These are phyloP conservation scores for Fopius arisanus DNA, from an alignment of 1,140 invertebrate species.

Conservation along the genomic window DNA sequence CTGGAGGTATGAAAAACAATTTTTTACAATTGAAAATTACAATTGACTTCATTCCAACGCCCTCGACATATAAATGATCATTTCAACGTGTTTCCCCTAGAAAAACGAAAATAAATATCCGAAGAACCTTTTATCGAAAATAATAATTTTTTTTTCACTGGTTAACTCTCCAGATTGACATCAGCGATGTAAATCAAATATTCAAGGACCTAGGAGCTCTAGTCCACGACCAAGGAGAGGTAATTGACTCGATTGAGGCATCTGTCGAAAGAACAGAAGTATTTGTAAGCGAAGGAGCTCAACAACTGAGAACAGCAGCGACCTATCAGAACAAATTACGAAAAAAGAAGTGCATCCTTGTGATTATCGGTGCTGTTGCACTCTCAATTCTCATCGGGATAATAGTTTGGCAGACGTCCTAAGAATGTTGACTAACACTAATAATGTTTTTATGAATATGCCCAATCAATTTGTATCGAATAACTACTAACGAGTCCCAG, in stretches of 20 bases:
- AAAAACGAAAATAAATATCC: too few relatives aligned
- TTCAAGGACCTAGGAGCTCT: constrained; percentile 96
- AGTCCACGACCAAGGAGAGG: constrained; percentile 97
- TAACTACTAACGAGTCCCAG: not conserved
- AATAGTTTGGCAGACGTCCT: constrained; percentile 66
- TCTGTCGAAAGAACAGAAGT: constrained; percentile 91
- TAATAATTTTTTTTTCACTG: not conserved
- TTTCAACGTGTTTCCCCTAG: too few relatives aligned
- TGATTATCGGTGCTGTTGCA: constrained; percentile 72
- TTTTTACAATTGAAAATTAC: constrained; percentile 21
- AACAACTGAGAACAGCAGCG: constrained; percentile 82
- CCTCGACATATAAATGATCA: too few relatives aligned
- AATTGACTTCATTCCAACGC: too few relatives aligned
- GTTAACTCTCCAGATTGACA: constrained; percentile 78
- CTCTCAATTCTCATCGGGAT: constrained; percentile 78
- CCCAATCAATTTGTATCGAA: not conserved
- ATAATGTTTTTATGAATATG: not conserved
- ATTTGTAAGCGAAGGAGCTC: constrained; percentile 82
- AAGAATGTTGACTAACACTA: constrained; percentile 12
- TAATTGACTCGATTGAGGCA: constrained; percentile 96
- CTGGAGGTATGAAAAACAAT: constrained; percentile 77
- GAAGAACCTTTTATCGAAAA: too few relatives aligned
- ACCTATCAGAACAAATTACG: constrained; percentile 88
- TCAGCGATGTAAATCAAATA: constrained; percentile 96
- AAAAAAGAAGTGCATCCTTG: constrained; percentile 84